Conservation (phyloP, 2,113 vertebrate genomes). For the Hipposideros armiger region DNA sequence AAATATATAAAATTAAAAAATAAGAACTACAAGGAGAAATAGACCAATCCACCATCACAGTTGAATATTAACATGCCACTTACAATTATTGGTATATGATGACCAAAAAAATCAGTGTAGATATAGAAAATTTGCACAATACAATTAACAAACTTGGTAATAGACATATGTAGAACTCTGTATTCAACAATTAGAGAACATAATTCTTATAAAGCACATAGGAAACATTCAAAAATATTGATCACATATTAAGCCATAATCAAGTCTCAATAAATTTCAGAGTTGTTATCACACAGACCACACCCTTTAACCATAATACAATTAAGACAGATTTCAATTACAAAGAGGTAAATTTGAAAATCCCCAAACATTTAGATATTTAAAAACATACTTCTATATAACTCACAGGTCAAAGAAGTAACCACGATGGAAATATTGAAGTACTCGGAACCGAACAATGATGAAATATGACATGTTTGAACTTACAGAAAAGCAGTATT, state of each 20-base stretch:
- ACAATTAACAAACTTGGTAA: constrained; percentile 53
- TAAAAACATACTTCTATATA: constrained; percentile 58
- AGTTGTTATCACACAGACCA: constrained; percentile 52
- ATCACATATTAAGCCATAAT: constrained; percentile 63
- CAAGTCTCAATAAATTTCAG: constrained; percentile 73
- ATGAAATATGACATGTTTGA: constrained; percentile 50
- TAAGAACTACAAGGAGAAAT: constrained; percentile 65
- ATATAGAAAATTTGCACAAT: constrained; percentile 71
- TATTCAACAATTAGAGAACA: constrained; percentile 71
- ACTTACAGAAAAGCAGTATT: constrained; percentile 52
- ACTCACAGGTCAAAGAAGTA: constrained; percentile 46
- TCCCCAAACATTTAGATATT: constrained; percentile 49
- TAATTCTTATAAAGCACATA: constrained; percentile 72
- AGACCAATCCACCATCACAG: constrained; percentile 54
- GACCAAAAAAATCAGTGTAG: constrained; percentile 42
- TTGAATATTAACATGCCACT: constrained; percentile 56
- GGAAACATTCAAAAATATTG: constrained; percentile 74
- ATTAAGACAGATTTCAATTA: constrained; percentile 67
- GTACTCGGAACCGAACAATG: constrained; percentile 51
- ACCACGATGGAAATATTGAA: constrained; percentile 45
- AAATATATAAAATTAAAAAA: constrained; percentile 67
- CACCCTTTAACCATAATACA: constrained; percentile 57
- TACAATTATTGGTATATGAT: constrained; percentile 65
- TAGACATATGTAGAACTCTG: constrained; percentile 63
- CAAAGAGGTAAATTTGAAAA: constrained; percentile 57